Percentiles rank a stretch among this genome's conserved stretches.
Evolutionary conservation across 2,113 vertebrate genomes (phyloP).

Genomic region (Callorhinus ursinus): DNA sequence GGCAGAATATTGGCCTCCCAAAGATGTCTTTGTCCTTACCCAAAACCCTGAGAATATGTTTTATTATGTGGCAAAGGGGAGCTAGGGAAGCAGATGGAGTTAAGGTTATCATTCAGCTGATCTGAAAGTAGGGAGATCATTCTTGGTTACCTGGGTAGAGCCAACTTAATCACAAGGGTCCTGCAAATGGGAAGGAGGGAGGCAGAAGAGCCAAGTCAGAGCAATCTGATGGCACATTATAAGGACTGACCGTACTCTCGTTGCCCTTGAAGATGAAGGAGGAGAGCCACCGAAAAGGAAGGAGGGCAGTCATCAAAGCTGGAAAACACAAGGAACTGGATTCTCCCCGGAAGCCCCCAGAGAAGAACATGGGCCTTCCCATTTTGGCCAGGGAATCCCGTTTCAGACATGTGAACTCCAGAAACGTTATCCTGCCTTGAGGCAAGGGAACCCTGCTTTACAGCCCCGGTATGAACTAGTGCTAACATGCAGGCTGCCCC

Average conservation of each 20-base stretch:
- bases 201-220: not conserved
- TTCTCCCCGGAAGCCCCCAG: not conserved
- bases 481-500: not conserved
- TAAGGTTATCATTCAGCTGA: not conserved
- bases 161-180: not conserved
- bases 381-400: not conserved
- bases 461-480: accelerated
- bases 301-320: not conserved
- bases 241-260: not conserved
- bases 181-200: not conserved
- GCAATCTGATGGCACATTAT: too few relatives aligned
- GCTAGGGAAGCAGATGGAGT: not conserved
- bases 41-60: not conserved
- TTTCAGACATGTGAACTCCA: not conserved
- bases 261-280: not conserved
- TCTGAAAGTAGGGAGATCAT: not conserved
- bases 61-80: not conserved
- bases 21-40: not conserved
- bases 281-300: not conserved
- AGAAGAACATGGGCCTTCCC: not conserved
- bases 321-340: not conserved
- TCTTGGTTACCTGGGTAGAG: not conserved
- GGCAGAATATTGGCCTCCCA: not conserved
- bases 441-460: not conserved
- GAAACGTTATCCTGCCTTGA: not conserved